Evolutionary conservation across 1,140 invertebrate species (phyloP).

Genomic region (Caenorhabditis elegans): WBcel235 BX284603.4:4998001-4998500

Average conservation of each 20-base stretch:
- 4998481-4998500: background rate
- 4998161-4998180: background rate
- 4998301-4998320: background rate
- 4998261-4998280: no score
- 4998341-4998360: no score
- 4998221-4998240: background rate
- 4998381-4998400: background rate
- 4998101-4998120: background rate
- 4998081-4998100: background rate
- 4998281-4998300: background rate
- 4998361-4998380: background rate
- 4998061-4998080: background rate
- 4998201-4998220: background rate
- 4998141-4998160: background rate
- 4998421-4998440: conserved; percentile 8
- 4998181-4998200: background rate
- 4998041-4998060: background rate
- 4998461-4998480: background rate
- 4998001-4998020: background rate
- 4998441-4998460: conserved; percentile 7
- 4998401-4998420: background rate
- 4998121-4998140: background rate
- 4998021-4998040: background rate
- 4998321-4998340: background rate
- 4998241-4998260: no score